These are phyloP conservation scores for Mionectes macconnelli DNA, from an alignment of 2,113 vertebrate species.

Conservation along the genomic window DNA sequence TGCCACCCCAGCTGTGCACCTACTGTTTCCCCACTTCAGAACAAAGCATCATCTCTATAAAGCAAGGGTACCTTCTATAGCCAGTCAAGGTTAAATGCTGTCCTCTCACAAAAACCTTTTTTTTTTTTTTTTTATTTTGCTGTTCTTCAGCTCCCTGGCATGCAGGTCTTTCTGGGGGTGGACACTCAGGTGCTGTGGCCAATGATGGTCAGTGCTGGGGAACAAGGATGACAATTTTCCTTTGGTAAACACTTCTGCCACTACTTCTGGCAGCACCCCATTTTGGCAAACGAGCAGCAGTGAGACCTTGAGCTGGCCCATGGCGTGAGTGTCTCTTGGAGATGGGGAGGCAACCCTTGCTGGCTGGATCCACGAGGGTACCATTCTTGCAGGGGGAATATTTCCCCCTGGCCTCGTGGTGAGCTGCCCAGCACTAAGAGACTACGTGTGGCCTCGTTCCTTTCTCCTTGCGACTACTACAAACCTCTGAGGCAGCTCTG, in stretches of 20 bases:
- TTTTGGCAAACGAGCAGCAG: accelerated
- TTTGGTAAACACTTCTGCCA: not conserved
- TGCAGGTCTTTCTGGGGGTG: not conserved
- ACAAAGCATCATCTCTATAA: not conserved
- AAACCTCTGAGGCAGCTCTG: accelerated
- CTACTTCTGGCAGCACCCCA: not conserved
- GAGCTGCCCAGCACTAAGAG: too few species aligned
- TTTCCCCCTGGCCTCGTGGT: too few species aligned
- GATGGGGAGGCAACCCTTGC: not conserved
- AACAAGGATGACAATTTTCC: not conserved
- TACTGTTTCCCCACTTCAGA: not conserved
- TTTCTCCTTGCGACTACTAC: not conserved
- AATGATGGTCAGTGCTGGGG: too few species aligned
- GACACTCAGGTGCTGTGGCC: accelerated
- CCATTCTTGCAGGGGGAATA: not conserved
- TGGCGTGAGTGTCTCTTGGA: accelerated
- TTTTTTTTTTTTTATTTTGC: not conserved
- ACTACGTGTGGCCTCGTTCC: accelerated
- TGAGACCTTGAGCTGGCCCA: accelerated
- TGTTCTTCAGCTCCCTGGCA: not conserved
- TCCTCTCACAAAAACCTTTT: not conserved
- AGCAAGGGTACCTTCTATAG: not conserved
- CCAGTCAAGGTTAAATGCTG: not conserved
- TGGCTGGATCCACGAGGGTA: accelerated
- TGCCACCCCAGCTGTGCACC: not conserved